Evolutionary conservation across 2,888 invertebrate species (phyloP).

Genomic region (Spodoptera exigua): DNA sequence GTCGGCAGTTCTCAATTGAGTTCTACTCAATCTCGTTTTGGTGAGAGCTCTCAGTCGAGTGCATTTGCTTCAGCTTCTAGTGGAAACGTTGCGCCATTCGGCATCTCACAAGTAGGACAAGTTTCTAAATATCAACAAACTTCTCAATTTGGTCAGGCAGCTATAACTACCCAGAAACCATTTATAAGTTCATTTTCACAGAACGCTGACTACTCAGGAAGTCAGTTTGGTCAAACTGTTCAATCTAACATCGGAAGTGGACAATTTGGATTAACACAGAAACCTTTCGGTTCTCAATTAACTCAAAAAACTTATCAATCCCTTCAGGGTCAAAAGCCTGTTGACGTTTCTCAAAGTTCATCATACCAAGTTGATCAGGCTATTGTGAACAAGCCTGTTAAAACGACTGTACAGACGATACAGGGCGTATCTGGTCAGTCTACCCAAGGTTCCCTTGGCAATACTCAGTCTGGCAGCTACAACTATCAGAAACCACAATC

Average conservation of each 20-base stretch:
- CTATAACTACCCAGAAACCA: constrained; percentile 34
- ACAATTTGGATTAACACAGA: constrained; percentile 41
- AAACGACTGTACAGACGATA: constrained; percentile 12
- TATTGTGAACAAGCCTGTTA: constrained; percentile 11
- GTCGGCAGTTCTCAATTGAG: constrained; percentile 13
- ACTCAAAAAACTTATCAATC: constrained; percentile 26
- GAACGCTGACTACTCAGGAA: constrained; percentile 6
- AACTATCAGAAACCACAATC: constrained; percentile 37
- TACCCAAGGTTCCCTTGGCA: constrained; percentile 4
- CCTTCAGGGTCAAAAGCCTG: constrained; percentile 28
- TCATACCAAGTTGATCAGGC: constrained; percentile 29
- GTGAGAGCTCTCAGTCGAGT: constrained; percentile 18
- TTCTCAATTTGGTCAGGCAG: constrained; percentile 26
- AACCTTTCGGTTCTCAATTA: constrained; percentile 33
- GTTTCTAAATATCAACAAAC: constrained; percentile 37
- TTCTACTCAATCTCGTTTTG: constrained; percentile 18
- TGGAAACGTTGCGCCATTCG: constrained; percentile 27
- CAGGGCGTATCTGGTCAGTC: constrained; percentile 1
- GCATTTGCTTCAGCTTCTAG: constrained; percentile 35
- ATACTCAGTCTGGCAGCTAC: constrained; percentile 17
- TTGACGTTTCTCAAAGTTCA: constrained; percentile 19
- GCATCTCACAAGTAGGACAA: constrained; percentile 28
- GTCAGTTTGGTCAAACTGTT: constrained; percentile 26
- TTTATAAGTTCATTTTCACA: constrained; percentile 28
- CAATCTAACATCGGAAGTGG: constrained; percentile 43